Evolutionary conservation across 1,140 invertebrate genomes (phyloP).

Genomic region (Diorhabda elongata): DNA sequence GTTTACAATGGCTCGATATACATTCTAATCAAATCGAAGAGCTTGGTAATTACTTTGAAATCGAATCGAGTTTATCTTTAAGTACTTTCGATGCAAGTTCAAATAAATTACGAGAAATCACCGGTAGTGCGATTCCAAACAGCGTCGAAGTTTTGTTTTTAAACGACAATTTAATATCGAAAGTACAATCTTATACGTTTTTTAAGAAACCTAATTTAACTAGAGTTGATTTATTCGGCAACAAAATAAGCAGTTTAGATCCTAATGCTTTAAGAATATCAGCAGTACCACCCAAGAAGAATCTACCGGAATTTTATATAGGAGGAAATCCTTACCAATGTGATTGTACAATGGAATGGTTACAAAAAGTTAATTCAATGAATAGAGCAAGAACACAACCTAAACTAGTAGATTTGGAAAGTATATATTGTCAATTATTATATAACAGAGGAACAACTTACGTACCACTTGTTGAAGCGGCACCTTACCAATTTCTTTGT

Average conservation of each 20-base stretch:
- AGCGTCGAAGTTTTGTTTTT: slow-evolving; percentile 80
- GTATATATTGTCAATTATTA: slow-evolving; percentile 80
- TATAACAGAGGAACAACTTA: slow-evolving; percentile 77
- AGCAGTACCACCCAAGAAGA: slow-evolving; percentile 67
- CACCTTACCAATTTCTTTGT: slow-evolving; percentile 84
- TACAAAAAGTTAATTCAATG: slow-evolving; percentile 77
- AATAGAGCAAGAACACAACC: slow-evolving; percentile 77
- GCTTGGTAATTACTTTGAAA: slow-evolving; percentile 86
- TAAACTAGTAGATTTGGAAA: slow-evolving; percentile 80
- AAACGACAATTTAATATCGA: slow-evolving; percentile 81
- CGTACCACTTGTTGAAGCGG: slow-evolving; percentile 77
- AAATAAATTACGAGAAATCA: slow-evolving; percentile 81
- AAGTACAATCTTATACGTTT: slow-evolving; percentile 88
- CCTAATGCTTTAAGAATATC: slow-evolving; percentile 82
- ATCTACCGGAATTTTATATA: slow-evolving; percentile 86
- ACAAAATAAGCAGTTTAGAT: slow-evolving; percentile 78
- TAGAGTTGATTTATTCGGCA: slow-evolving; percentile 78
- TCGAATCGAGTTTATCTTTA: slow-evolving; percentile 75
- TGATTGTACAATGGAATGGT: slow-evolving; percentile 80
- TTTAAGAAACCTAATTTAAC: slow-evolving; percentile 88
- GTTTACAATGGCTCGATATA: slow-evolving; percentile 86
- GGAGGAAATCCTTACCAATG: slow-evolving; percentile 87
- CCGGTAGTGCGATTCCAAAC: slow-evolving; percentile 78
- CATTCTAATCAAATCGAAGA: slow-evolving; percentile 82
- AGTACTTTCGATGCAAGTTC: slow-evolving; percentile 82